These are phyloP conservation scores for Caradrina kadenii DNA, from an alignment of 2,888 invertebrate species.

Conservation along the genomic window DNA sequence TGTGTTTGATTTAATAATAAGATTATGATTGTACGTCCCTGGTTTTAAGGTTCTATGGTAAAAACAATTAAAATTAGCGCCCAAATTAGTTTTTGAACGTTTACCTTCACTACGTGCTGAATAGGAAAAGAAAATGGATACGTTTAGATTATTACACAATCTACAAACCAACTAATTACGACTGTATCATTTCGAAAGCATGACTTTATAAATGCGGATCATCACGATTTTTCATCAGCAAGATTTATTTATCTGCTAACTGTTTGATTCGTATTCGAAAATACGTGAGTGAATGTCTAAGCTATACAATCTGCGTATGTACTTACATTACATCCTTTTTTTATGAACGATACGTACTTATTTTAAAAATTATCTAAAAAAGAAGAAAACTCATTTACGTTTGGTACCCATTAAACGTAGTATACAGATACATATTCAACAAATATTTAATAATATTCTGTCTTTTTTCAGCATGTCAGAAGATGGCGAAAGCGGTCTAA, in stretches of 20 bases:
- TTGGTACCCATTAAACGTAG: too few species aligned
- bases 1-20: slow-evolving; percentile 91
- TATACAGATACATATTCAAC: too few species aligned
- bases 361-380: too few species aligned
- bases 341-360: too few species aligned
- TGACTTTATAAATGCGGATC: not conserved
- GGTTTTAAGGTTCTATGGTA: slow-evolving; percentile 77
- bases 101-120: not conserved
- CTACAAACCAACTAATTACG: not conserved
- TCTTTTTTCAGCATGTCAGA: too few species aligned
- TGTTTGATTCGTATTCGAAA: not conserved
- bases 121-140: slow-evolving; percentile 8
- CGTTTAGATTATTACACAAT: slow-evolving; percentile 6
- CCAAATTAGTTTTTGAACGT: slow-evolving; percentile 47
- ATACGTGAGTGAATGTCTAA: too few species aligned
- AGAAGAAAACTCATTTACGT: too few species aligned
- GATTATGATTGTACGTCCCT: slow-evolving; percentile 86
- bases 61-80: slow-evolving; percentile 80
- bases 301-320: too few species aligned
- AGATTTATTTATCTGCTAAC: not conserved
- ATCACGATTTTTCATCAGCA: not conserved
- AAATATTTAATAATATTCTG: too few species aligned
- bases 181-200: not conserved
- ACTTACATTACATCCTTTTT: too few species aligned
- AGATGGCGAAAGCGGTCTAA: too few species aligned